phyloP scores from a whole-genome alignment of 2,888 invertebrate species.

The Hirtodrosophila confusa region DNA sequence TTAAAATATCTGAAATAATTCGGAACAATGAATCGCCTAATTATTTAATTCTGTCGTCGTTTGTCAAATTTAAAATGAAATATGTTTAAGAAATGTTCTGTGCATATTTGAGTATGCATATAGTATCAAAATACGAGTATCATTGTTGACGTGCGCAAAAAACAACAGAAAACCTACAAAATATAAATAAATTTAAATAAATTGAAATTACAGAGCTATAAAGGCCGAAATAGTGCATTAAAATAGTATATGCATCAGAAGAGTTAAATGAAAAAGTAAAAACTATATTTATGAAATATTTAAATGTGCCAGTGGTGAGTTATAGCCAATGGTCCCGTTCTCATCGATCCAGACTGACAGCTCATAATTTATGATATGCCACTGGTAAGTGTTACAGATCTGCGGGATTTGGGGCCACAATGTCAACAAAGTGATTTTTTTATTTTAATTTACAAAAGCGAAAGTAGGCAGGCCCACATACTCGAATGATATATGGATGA shows the following conservation, averaged over 20 bases:
- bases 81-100: neutral
- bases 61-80: neutral
- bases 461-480: slow-evolving; percentile 35
- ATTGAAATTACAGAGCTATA: slow-evolving; percentile 25
- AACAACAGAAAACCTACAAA: slow-evolving; percentile 6
- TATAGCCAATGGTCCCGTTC: slow-evolving; percentile 8
- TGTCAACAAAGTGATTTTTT: slow-evolving; percentile 73
- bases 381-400: slow-evolving; percentile 27
- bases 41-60: slow-evolving; percentile 1
- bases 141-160: neutral
- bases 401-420: slow-evolving; percentile 18
- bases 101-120: neutral
- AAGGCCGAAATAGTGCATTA: slow-evolving; percentile 20
- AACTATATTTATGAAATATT: slow-evolving; percentile 12
- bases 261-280: slow-evolving; percentile 14
- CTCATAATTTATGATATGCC: slow-evolving; percentile 47
- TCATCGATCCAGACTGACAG: slow-evolving; percentile 42
- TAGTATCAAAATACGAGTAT: no score
- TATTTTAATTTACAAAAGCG: slow-evolving; percentile 54
- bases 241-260: slow-evolving; percentile 41
- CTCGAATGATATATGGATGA: slow-evolving; percentile 44
- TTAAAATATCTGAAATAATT: no score
- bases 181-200: slow-evolving; percentile 34
- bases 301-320: slow-evolving; percentile 17
- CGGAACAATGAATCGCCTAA: neutral